Percentiles rank a stretch among this genome's conserved stretches.
Conservation (phyloP, 2,888 invertebrate genomes). For the Heliconius cydno region DNA sequence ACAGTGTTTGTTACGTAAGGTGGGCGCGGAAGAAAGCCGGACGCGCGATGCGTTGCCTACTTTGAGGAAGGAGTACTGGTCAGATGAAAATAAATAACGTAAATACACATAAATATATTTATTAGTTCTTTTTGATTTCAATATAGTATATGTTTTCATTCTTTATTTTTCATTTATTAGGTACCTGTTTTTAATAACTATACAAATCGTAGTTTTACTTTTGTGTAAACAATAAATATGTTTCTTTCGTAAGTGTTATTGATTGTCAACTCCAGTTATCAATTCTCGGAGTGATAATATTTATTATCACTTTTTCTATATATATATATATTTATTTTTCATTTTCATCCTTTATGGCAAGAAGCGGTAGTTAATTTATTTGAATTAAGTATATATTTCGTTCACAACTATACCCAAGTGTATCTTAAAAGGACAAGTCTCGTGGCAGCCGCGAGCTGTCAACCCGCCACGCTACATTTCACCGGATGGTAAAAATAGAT, state of each 20-base stretch:
- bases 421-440: slow-evolving; percentile 27
- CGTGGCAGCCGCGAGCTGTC: slow-evolving; percentile 5
- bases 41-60: slow-evolving; percentile 44
- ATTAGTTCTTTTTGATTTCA: neutral
- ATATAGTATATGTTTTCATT: neutral
- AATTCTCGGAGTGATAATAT: neutral
- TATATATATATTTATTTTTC: neutral
- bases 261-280: too few species aligned
- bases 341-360: neutral
- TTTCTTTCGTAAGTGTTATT: too few species aligned
- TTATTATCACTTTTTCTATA: neutral
- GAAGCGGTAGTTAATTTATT: neutral
- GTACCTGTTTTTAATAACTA: neutral
- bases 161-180: neutral
- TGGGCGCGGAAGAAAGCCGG: slow-evolving; percentile 45
- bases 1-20: slow-evolving; percentile 42
- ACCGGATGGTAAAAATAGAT: slow-evolving; percentile 29
- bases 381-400: neutral
- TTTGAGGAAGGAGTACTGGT: slow-evolving; percentile 28
- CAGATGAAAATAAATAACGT: neutral
- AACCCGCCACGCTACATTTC: slow-evolving; percentile 19
- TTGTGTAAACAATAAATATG: neutral
- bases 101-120: neutral
- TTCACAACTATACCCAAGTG: neutral
- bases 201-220: neutral